These are phyloP conservation scores for Prietella phreatophila DNA, from an alignment of 2,113 vertebrate genomes.

Conservation along the genomic window DNA sequence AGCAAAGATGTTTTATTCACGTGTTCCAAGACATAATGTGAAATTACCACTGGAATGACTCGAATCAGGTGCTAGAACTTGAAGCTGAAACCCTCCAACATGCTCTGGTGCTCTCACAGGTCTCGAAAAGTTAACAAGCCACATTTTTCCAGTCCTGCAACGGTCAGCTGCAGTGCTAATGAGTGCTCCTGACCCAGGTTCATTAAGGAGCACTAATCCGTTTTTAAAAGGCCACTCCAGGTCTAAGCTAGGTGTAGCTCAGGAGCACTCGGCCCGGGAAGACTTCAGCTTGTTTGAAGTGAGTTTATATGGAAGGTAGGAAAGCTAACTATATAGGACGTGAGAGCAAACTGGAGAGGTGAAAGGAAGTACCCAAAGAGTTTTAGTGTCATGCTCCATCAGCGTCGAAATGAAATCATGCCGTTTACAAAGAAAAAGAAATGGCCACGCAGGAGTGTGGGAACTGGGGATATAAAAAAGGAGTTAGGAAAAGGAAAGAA, in stretches of 20 bases:
- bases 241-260: neutral
- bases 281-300: slow-evolving; percentile 44
- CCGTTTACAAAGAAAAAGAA: neutral
- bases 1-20: neutral
- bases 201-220: slow-evolving; percentile 62
- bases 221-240: slow-evolving; percentile 63
- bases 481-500: neutral
- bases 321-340: slow-evolving; percentile 19
- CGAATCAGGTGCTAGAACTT: neutral
- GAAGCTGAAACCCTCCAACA: neutral
- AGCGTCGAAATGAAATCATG: slow-evolving; percentile 25
- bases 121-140: slow-evolving; percentile 11
- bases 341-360: neutral
- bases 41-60: neutral
- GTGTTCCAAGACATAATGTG: neutral
- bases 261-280: slow-evolving; percentile 12
- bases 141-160: slow-evolving; percentile 13
- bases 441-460: neutral
- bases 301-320: neutral
- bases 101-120: neutral
- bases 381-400: slow-evolving; percentile 2
- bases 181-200: slow-evolving; percentile 43
- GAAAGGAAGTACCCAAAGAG: neutral
- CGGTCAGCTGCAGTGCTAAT: slow-evolving; percentile 58
- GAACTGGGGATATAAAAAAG: slow-evolving; percentile 5